Percentiles rank a stretch among this genome's conserved stretches.
Evolutionary conservation across 2,888 invertebrate genomes (phyloP).

Genomic region (Nymphalis urticae): DNA sequence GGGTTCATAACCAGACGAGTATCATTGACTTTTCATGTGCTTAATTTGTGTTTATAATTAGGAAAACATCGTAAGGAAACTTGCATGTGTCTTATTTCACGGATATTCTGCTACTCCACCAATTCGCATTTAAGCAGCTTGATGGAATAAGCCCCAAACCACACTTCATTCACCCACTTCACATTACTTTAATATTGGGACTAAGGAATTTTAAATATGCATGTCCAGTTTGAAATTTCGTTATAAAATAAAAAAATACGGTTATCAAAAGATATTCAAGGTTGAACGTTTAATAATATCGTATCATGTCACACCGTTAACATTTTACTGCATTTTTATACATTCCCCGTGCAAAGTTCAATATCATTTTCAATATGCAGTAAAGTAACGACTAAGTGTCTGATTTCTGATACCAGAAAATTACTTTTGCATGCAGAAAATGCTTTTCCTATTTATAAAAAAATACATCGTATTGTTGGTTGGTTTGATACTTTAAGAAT

Average conservation of each 20-base stretch:
- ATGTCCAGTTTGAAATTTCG: not conserved
- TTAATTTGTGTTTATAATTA: too few species aligned
- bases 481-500: too few species aligned
- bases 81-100: too few species aligned
- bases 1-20: too few species aligned
- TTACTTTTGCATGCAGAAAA: not conserved
- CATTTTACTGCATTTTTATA: constrained; percentile 47
- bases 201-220: too few species aligned
- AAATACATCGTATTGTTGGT: not conserved
- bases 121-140: too few species aligned
- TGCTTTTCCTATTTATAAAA: constrained; percentile 9
- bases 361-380: constrained; percentile 65
- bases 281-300: constrained; percentile 27
- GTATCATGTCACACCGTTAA: constrained; percentile 38
- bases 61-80: too few species aligned
- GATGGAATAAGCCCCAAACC: too few species aligned
- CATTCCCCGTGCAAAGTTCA: constrained; percentile 56
- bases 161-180: too few species aligned
- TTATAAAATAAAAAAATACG: not conserved
- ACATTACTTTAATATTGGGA: too few species aligned
- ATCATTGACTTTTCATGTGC: too few species aligned
- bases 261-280: not conserved
- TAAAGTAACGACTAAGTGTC: constrained; percentile 52
- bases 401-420: constrained; percentile 20
- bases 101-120: too few species aligned